Percentiles rank a stretch among this genome's conserved stretches.
Evolutionary conservation across 1,140 invertebrate genomes (phyloP).

Genomic region (Diorhabda sublineata): DNA sequence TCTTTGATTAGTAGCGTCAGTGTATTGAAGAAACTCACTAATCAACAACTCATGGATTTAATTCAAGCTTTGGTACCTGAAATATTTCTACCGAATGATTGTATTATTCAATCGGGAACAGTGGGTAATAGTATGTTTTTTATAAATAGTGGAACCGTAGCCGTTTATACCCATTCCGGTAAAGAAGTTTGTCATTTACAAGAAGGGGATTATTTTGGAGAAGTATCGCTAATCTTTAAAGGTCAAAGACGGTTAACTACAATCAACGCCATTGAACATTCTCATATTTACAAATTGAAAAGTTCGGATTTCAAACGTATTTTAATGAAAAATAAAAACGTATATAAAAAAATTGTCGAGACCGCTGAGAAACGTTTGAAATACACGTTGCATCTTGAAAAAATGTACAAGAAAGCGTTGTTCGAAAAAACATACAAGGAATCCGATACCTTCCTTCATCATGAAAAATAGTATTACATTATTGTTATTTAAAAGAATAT

Average conservation of each 20-base stretch:
- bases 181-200: constrained; percentile 49
- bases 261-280: constrained; percentile 54
- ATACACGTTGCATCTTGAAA: constrained; percentile 30
- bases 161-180: constrained; percentile 53
- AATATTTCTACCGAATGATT: constrained; percentile 31
- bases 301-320: constrained; percentile 47
- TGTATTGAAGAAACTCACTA: constrained; percentile 22
- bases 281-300: constrained; percentile 51
- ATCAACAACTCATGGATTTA: constrained; percentile 23
- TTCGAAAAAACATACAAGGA: constrained; percentile 23
- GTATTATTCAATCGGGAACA: constrained; percentile 51
- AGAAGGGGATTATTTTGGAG: constrained; percentile 43
- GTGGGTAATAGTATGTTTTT: constrained; percentile 59
- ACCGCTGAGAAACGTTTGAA: constrained; percentile 31
- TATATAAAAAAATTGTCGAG: constrained; percentile 29
- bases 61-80: constrained; percentile 27
- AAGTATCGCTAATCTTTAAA: constrained; percentile 49
- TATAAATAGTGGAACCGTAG: constrained; percentile 52
- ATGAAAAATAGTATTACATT: too few species aligned
- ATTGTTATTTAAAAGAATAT: too few species aligned
- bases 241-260: constrained; percentile 51
- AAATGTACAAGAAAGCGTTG: constrained; percentile 30
- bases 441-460: background rate
- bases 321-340: constrained; percentile 26
- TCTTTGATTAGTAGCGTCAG: constrained; percentile 24